These are phyloP conservation scores for Dyspetes luteomarginatus DNA, from an alignment of 2,888 invertebrate species.

Conservation along the genomic window DNA sequence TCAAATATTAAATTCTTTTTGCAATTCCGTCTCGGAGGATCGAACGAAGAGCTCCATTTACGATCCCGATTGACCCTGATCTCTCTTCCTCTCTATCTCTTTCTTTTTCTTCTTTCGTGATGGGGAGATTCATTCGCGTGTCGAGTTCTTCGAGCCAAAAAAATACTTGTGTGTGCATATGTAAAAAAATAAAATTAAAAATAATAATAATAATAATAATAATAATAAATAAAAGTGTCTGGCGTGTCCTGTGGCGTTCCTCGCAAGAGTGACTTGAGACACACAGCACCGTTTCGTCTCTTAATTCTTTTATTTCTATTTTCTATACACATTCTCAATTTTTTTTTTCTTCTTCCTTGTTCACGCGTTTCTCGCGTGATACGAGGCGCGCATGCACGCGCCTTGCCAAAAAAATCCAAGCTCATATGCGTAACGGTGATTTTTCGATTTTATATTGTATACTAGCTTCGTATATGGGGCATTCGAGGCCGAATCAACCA, in stretches of 20 bases:
- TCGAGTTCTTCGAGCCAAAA: constrained; percentile 41
- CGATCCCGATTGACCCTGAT: constrained; percentile 60
- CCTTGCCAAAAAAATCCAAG: constrained; percentile 29
- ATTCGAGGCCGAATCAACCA: too few species aligned
- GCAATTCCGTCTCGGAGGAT: constrained; percentile 34
- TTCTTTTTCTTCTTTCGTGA: not conserved
- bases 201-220: too few species aligned
- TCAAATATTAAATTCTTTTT: constrained; percentile 21
- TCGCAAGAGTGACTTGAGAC: not conserved
- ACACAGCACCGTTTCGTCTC: constrained; percentile 21
- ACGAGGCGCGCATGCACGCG: not conserved
- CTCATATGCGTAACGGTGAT: constrained; percentile 38
- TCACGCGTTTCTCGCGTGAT: not conserved
- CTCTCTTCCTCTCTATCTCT: constrained; percentile 47
- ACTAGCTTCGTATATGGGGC: not conserved
- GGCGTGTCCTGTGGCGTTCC: constrained; percentile 17
- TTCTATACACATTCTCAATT: not conserved
- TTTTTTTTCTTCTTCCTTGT: constrained; percentile 18
- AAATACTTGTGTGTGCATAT: constrained; percentile 19
- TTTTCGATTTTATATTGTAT: constrained; percentile 1
- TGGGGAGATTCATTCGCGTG: constrained; percentile 42
- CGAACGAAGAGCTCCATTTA: constrained; percentile 45
- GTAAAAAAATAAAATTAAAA: constrained; percentile 2
- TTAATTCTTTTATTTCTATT: constrained; percentile 16
- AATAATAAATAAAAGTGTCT: constrained; percentile 36